Conservation (phyloP, 2,888 invertebrate genomes). For the Tuta absoluta region DNA sequence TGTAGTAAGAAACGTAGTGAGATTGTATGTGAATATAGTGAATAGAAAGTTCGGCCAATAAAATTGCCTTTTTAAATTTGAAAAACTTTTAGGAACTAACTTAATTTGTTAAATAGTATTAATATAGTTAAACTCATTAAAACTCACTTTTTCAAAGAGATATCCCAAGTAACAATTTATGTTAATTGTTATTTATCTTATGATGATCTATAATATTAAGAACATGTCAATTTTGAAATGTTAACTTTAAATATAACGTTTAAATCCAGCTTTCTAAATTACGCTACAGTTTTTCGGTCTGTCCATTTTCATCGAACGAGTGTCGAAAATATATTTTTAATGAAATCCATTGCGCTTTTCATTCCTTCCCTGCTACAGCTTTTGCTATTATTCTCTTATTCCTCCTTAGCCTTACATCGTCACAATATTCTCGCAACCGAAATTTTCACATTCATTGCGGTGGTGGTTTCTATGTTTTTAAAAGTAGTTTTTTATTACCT, state of each 20-base stretch:
- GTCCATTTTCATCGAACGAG: slow-evolving; percentile 71
- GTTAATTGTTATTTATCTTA: slow-evolving; percentile 44
- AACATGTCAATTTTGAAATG: slow-evolving; percentile 56
- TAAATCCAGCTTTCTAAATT: slow-evolving; percentile 69
- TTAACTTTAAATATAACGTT: slow-evolving; percentile 47
- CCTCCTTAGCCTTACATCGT: not conserved
- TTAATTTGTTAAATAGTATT: slow-evolving; percentile 49
- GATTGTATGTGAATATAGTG: slow-evolving; percentile 47
- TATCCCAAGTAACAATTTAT: slow-evolving; percentile 45
- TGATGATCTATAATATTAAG: slow-evolving; percentile 51
- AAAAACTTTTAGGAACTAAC: slow-evolving; percentile 47
- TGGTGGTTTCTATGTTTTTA: slow-evolving; percentile 8
- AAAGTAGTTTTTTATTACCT: too few relatives aligned
- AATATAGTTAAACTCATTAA: slow-evolving; percentile 40
- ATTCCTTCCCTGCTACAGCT: slow-evolving; percentile 71
- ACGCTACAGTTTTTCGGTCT: slow-evolving; percentile 63
- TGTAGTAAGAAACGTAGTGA: slow-evolving; percentile 41
- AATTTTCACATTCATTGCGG: not conserved
- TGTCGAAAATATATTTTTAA: slow-evolving; percentile 76
- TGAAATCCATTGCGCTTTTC: slow-evolving; percentile 74
- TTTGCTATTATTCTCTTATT: slow-evolving; percentile 38
- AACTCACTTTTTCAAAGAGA: slow-evolving; percentile 42
- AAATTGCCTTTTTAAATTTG: slow-evolving; percentile 64
- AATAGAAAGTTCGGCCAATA: slow-evolving; percentile 55
- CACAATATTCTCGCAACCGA: not conserved